Evolutionary conservation across 2,797 vertebrate species (phyloP).

Genomic region (Oophaga sylvatica): DNA sequence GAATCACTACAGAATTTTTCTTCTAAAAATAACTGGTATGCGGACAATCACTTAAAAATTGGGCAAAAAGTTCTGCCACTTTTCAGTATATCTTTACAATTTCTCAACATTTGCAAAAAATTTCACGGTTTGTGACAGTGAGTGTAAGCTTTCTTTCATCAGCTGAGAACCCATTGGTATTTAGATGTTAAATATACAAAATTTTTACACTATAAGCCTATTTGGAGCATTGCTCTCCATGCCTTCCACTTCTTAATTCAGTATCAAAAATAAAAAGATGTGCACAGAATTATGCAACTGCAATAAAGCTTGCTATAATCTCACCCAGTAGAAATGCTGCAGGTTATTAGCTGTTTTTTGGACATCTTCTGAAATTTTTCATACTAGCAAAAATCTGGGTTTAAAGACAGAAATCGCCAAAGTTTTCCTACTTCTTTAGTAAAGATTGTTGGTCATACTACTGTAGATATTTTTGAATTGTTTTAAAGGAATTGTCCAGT

Average conservation of each 20-base stretch:
- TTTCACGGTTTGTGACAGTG: neutral
- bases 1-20: too few relatives aligned
- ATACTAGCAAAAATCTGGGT: neutral
- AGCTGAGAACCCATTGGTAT: neutral
- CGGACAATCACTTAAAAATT: too few relatives aligned
- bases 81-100: neutral
- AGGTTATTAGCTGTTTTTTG: conserved; percentile 1
- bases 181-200: neutral
- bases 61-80: neutral
- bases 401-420: neutral
- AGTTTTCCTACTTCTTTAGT: neutral
- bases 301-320: conserved; percentile 18
- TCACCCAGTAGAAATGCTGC: conserved; percentile 16
- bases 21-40: too few relatives aligned
- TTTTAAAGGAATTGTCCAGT: neutral
- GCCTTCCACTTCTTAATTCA: neutral
- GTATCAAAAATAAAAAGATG: neutral
- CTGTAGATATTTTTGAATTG: too few relatives aligned
- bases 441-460: neutral
- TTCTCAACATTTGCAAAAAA: neutral
- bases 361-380: neutral
- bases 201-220: neutral
- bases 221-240: neutral
- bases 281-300: neutral
- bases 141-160: neutral